Evolutionary conservation across 2,113 vertebrate genomes (phyloP), one percentile per base, ranked within the genome.

Genomic region (rabbit (Oryctolagus cuniculus)): DNA sequence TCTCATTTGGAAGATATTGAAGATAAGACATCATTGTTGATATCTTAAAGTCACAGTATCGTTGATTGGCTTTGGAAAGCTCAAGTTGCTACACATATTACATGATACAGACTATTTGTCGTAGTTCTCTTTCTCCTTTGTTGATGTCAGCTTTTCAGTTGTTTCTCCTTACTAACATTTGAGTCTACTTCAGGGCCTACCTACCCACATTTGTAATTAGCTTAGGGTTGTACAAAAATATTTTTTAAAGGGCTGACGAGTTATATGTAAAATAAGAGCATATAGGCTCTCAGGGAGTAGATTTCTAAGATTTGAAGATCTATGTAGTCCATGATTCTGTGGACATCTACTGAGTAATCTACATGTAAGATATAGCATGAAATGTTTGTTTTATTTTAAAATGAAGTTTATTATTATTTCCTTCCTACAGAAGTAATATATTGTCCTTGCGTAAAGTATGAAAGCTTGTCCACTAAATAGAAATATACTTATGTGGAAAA

Each of bases 351-450:
- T 66, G 70, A 44, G 34, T 38, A 73, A 66, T 34, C n/a, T 67
- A 8, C 34, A 64, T 7, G 64, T 2, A 73, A 38, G 17, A 10
- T 55, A 51, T 79, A 79, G n/a, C 4, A 17, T 63, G 12, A 89
- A 61, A 9, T 63, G 67, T 69, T 91, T 58, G 34, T 90, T 90
- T 85, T 82, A 34, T 75, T 83, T 84, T n/a, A 2, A 84, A 91
- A 73, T 51, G 0, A 79, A 61, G 49, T 5, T 90, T 91, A 84
- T 83, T 91, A 95, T 94, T 69, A 75, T 82, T 85, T 91, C 83
- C 31, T 86, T 53, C 25, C 70, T 79, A 49, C 44, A 74, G 74
- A 87, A 83, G 13, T 15, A 89, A 55, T 44, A 93, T 0, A 88
- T 36, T 34, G 5, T 64, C 27, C 85, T 51, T 80, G 38, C 19